These are phyloP conservation scores for Myotis vivesi DNA, from an alignment of 2,797 vertebrate genomes.

Conservation along the genomic window DNA sequence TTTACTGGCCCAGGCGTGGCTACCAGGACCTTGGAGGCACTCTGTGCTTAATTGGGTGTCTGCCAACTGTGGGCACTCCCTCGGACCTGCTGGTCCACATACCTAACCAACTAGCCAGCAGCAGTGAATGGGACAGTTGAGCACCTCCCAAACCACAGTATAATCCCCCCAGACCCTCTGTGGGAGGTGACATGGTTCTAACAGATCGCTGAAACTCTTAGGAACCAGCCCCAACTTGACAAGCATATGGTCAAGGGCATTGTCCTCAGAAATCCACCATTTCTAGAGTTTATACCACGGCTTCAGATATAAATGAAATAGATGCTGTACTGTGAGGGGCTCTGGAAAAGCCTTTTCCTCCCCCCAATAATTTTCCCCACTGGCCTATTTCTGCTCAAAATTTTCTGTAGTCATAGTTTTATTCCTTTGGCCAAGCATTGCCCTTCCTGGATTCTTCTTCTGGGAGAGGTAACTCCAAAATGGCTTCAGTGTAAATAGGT, in stretches of 20 bases:
- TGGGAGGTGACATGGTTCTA: not conserved
- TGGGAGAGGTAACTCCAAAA: not conserved
- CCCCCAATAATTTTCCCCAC: not conserved
- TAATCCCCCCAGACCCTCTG: not conserved
- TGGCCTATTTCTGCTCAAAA: not conserved
- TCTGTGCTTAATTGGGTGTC: not conserved
- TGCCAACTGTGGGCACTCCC: not conserved
- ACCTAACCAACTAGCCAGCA: constrained; percentile 28
- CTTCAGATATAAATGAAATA: not conserved
- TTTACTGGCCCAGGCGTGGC: not conserved
- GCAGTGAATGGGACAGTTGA: not conserved
- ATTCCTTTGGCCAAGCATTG: not conserved
- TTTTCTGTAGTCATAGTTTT: not conserved
- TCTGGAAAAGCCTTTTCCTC: not conserved
- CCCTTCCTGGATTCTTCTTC: not conserved
- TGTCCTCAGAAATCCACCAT: not conserved
- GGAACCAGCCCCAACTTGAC: not conserved
- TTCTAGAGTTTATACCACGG: not conserved
- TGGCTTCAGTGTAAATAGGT: not conserved
- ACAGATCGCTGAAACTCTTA: not conserved
- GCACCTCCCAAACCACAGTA: not conserved
- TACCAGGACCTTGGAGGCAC: not conserved
- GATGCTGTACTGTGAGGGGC: not conserved
- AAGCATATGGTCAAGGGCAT: not conserved
- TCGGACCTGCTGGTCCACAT: constrained; percentile 47